Percentiles rank a stretch among this genome's conserved stretches.
Conservation (phyloP, 2,888 invertebrate species). For the Leuctra nigra region DNA sequence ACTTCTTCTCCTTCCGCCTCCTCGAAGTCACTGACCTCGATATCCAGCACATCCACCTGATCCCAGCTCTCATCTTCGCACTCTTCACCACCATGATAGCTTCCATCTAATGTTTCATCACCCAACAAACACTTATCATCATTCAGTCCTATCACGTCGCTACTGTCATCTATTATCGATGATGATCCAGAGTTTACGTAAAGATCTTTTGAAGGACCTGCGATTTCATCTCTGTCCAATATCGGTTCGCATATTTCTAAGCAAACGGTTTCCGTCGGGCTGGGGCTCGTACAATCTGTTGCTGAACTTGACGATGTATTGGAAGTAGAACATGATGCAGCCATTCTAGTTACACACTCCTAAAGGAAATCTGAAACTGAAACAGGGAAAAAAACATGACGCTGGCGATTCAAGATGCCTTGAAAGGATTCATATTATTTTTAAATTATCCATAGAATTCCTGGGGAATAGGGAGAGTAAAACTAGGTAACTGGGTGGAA, state of each 20-base stretch:
- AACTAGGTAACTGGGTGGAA: no score
- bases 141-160: background rate
- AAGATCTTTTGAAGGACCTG: slow-evolving; percentile 25
- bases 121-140: slow-evolving; percentile 20
- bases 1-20: slow-evolving; percentile 21
- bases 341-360: no score
- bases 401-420: no score
- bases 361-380: no score
- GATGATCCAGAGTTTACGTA: slow-evolving; percentile 16
- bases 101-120: slow-evolving; percentile 21
- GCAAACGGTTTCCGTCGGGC: slow-evolving; percentile 41
- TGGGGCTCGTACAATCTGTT: slow-evolving; percentile 41
- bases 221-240: slow-evolving; percentile 17
- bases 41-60: slow-evolving; percentile 31
- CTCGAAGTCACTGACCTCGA: slow-evolving; percentile 40
- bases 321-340: slow-evolving; percentile 40
- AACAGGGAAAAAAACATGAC: no score
- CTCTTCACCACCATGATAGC: slow-evolving; percentile 21
- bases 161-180: slow-evolving; percentile 9
- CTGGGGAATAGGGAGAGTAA: no score
- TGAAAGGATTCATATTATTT: no score
- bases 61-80: slow-evolving; percentile 37
- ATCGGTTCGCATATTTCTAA: slow-evolving; percentile 32
- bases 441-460: no score
- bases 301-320: slow-evolving; percentile 36